These are phyloP conservation scores for Benitochromis conjunctus DNA, from an alignment of 2,113 vertebrate genomes.

Conservation along the genomic window DNA sequence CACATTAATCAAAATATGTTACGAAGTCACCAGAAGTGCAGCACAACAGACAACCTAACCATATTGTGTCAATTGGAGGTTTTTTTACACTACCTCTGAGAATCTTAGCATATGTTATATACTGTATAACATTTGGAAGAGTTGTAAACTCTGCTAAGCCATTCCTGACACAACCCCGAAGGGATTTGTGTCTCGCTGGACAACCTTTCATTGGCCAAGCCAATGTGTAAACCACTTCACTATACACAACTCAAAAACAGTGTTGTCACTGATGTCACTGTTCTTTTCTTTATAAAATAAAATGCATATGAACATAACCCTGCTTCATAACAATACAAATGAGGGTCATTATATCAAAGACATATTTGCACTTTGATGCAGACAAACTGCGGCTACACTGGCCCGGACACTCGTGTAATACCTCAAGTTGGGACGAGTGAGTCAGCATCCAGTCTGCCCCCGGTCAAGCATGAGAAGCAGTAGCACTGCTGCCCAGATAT, in stretches of 20 bases:
- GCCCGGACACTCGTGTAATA: not conserved
- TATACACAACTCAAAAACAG: fast-evolving
- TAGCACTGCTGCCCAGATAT: not conserved
- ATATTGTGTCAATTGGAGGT: not conserved
- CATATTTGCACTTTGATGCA: not conserved
- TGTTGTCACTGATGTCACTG: not conserved
- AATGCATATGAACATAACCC: not conserved
- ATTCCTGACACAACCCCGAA: not conserved
- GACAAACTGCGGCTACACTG: not conserved
- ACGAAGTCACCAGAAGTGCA: not conserved
- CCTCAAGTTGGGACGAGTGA: not conserved
- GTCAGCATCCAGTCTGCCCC: not conserved
- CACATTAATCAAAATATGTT: not conserved
- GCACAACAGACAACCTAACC: not conserved
- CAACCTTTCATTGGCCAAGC: not conserved
- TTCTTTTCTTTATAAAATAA: not conserved
- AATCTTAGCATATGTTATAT: not conserved
- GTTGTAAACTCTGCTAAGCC: not conserved
- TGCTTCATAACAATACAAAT: not conserved
- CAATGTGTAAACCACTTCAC: not conserved
- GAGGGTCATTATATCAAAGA: not conserved
- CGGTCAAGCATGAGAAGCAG: not conserved
- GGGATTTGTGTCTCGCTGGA: not conserved
- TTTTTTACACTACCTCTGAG: not conserved
- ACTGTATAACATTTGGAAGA: not conserved